Percentiles rank a stretch among this genome's conserved stretches.
Evolutionary conservation across 2,888 invertebrate species (phyloP).

Genomic region (Stenurella melanura): DNA sequence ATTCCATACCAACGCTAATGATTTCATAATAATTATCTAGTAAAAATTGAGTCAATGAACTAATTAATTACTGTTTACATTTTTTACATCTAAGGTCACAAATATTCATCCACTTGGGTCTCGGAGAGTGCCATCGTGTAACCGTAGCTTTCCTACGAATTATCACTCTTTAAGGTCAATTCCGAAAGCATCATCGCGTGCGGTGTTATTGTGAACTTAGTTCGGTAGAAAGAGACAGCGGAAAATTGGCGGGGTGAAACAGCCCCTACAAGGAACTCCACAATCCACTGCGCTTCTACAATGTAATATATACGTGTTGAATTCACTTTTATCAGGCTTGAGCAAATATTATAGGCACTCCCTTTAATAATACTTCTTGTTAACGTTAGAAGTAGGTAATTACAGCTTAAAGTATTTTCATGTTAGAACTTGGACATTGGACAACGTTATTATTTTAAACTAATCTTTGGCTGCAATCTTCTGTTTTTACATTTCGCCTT

Average conservation of each 20-base stretch:
- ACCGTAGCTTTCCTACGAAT: neutral
- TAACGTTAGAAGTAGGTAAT: conserved; percentile 15
- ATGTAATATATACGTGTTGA: conserved; percentile 30
- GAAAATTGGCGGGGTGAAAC: conserved; percentile 26
- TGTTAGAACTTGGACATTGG: neutral
- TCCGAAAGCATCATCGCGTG: neutral
- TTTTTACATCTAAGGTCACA: neutral
- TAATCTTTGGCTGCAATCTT: too few relatives aligned
- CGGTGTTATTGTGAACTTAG: conserved; percentile 19
- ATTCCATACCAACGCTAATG: too few relatives aligned
- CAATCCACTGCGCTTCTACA: conserved; percentile 12
- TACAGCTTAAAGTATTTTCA: conserved; percentile 10
- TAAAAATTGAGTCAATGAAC: too few relatives aligned
- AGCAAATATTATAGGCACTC: conserved; percentile 25
- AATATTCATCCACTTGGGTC: neutral
- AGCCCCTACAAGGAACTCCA: conserved; percentile 10
- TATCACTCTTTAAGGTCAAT: neutral
- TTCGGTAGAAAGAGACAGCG: conserved; percentile 22
- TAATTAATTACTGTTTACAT: too few relatives aligned
- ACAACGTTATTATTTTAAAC: too few relatives aligned
- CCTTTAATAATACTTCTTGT: conserved; percentile 19
- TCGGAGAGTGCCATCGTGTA: neutral
- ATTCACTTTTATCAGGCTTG: conserved; percentile 23
- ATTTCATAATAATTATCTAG: too few relatives aligned
- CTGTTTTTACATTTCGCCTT: too few relatives aligned